These are phyloP conservation scores for Spicauda simplicius DNA, from an alignment of 2,888 invertebrate genomes.

Conservation along the genomic window DNA sequence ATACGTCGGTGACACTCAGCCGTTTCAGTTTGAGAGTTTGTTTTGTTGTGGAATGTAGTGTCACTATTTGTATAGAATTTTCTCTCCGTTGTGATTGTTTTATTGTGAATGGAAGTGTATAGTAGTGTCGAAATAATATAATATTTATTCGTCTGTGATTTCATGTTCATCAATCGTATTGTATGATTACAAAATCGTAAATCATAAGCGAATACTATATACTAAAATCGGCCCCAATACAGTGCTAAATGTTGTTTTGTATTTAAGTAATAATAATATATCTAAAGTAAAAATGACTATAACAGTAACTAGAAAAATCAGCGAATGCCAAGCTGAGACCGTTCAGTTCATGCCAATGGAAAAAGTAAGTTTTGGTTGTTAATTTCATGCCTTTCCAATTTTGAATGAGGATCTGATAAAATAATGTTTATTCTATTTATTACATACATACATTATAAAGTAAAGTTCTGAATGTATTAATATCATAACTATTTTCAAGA, in stretches of 20 bases:
- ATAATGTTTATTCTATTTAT: no score
- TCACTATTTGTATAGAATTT: background rate
- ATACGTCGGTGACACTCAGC: no score
- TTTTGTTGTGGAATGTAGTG: no score
- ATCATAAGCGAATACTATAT: background rate
- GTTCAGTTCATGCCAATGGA: constrained; percentile 78
- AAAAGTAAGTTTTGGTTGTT: constrained; percentile 66
- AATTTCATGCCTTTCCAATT: background rate
- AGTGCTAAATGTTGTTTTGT: background rate
- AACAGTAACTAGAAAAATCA: constrained; percentile 79
- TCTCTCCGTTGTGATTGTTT: background rate
- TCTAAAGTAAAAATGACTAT: constrained; percentile 60
- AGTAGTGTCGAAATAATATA: background rate
- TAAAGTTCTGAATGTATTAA: no score
- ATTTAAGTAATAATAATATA: background rate
- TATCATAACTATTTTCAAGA: no score
- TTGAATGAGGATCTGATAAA: background rate
- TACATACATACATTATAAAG: no score
- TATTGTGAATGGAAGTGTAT: background rate
- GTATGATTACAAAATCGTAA: background rate
- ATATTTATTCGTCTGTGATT: background rate
- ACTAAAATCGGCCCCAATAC: background rate
- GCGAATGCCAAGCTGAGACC: constrained; percentile 75
- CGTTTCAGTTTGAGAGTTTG: background rate
- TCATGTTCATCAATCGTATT: background rate